Evolutionary conservation across 1,140 invertebrate species (phyloP), one percentile per base, ranked within the genome.

Genomic region (Heliothis subflexa): DNA sequence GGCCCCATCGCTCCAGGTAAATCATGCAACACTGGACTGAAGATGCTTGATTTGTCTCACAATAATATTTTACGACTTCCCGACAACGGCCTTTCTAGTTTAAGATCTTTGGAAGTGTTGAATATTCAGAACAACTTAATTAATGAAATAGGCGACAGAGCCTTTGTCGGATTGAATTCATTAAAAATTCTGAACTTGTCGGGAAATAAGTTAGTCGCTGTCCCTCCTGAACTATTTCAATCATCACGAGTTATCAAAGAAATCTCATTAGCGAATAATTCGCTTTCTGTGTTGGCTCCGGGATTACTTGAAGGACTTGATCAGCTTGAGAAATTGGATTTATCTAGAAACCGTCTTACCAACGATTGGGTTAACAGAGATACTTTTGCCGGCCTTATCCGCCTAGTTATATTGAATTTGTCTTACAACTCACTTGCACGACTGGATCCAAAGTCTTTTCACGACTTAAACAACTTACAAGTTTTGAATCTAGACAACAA

Each of bases 191-290:
- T 98, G 16, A 97, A 98, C 94, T 94, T 97, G 87, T 97, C 97
- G 18, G 97, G 96, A 86, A 98, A 98, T 93, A 96, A 95, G 87
- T 94, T 98, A 82, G 96, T 97, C 75, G 97, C 97, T 45, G 95
- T 98, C 68, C 97, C 97, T 54, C 97, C 97, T 1, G 97, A 97
- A 93, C 91, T 98, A 79, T 97, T 98, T 90, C 96, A 96, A 86
- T 96, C 96, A 70, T 96, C 96, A 18, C 95, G 95, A 66, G 96
- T 97, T 78, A 91, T 98, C 40, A 95, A 96, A 54, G 96, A 97
- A 89, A 95, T 98, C 62, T 96, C 97, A 87, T 95, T 98, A 71
- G 96, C 97, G 79, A 98, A 98, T 90, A 98, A 98, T 92, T 97
- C 97, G 0, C 92, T 98, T 61, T 96, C 96, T 77, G 96, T 97